phyloP scores from a whole-genome alignment of 2,797 vertebrate genomes.

The Mus spretus region DNA sequence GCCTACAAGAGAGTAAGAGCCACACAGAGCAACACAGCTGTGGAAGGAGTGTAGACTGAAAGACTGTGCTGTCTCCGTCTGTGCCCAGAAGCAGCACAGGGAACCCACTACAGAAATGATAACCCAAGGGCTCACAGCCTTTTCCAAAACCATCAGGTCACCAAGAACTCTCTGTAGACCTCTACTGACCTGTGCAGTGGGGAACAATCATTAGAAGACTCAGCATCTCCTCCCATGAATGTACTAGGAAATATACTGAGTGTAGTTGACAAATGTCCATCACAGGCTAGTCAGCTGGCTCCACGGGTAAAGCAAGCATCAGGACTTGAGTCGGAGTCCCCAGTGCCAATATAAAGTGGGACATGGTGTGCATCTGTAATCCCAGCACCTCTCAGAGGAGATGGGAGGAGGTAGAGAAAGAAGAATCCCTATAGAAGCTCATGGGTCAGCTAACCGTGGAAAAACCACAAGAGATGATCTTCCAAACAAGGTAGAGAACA shows the following conservation, averaged over 20 bases:
- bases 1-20: neutral
- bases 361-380: neutral
- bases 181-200: neutral
- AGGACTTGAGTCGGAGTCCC: neutral
- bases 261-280: neutral
- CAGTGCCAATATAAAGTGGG: neutral
- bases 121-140: neutral
- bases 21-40: neutral
- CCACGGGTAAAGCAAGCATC: neutral
- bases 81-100: neutral
- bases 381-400: neutral
- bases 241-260: neutral
- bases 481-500: neutral
- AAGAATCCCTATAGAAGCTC: neutral
- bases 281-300: neutral
- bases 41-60: neutral
- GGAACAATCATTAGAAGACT: neutral
- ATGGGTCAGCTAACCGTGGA: neutral
- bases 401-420: neutral
- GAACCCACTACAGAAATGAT: neutral
- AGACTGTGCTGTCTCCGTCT: neutral
- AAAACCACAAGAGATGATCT: neutral
- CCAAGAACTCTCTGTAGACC: neutral
- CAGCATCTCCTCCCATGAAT: neutral
- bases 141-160: conserved; percentile 26